A percentile compares a stretch with the other conserved stretches of the same genome.
Conservation (phyloP, 2,888 invertebrate genomes). For the Dynastes maya region DNA sequence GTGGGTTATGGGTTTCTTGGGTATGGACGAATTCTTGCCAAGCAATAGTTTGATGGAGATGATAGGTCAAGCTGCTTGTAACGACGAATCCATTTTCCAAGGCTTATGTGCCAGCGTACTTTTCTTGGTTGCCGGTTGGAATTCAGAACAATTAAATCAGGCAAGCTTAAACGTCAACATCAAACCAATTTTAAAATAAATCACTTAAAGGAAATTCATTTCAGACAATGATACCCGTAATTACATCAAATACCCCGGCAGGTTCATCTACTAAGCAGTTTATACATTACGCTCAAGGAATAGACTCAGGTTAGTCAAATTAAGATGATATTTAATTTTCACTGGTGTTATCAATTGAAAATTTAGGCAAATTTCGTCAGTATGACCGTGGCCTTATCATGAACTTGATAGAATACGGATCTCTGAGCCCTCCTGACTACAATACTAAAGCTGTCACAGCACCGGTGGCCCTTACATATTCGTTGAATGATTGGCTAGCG, state of each 20-base stretch:
- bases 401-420: conserved; percentile 64
- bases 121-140: conserved; percentile 78
- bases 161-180: conserved; percentile 63
- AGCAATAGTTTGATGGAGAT: conserved; percentile 71
- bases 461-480: conserved; percentile 75
- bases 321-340: background rate
- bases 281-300: conserved; percentile 81
- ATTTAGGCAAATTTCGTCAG: conserved; percentile 71
- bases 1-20: conserved; percentile 70
- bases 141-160: conserved; percentile 73
- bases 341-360: background rate
- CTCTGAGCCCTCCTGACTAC: conserved; percentile 68
- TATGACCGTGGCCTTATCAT: conserved; percentile 73
- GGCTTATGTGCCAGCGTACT: conserved; percentile 78
- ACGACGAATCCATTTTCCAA: conserved; percentile 73
- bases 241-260: conserved; percentile 48
- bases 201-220: conserved; percentile 63
- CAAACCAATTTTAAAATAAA: too few relatives aligned
- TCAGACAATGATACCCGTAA: conserved; percentile 44
- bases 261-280: conserved; percentile 77
- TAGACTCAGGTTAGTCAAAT: conserved; percentile 66
- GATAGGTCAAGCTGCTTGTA: conserved; percentile 73
- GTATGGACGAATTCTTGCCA: conserved; percentile 78
- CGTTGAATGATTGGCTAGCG: conserved; percentile 79
- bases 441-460: conserved; percentile 68